phyloP scores from a whole-genome alignment of 2,797 vertebrate species.

The Anguilla anguilla region DNA sequence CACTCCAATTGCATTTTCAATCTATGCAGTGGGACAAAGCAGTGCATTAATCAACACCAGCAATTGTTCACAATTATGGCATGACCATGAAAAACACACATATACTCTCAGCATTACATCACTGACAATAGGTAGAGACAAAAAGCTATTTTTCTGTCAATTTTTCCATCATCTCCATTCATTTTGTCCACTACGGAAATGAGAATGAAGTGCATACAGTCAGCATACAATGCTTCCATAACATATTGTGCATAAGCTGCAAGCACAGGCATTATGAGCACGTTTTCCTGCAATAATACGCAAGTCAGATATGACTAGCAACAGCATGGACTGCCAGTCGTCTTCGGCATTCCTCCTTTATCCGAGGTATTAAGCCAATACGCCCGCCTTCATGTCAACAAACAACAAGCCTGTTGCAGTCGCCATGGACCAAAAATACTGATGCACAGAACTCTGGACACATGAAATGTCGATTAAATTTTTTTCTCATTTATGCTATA shows the following conservation, averaged over 20 bases:
- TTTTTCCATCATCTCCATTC: too few species aligned
- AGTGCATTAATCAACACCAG: background rate
- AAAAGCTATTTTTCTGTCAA: background rate
- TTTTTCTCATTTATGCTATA: background rate
- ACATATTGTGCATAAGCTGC: background rate
- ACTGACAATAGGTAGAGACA: background rate
- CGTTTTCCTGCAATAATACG: background rate
- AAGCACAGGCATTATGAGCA: slow-evolving; percentile 17
- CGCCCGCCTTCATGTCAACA: background rate
- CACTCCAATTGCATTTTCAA: background rate
- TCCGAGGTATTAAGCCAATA: background rate
- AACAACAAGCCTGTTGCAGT: background rate
- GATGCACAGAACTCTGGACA: background rate
- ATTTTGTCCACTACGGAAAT: background rate
- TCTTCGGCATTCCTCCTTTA: background rate
- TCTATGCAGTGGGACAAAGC: background rate
- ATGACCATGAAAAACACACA: background rate
- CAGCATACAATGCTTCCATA: background rate
- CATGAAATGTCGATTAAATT: background rate
- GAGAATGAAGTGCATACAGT: background rate
- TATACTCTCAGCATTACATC: background rate
- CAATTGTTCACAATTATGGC: background rate
- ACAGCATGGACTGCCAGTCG: background rate
- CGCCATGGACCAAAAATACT: background rate
- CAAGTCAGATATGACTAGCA: background rate